phyloP scores from a whole-genome alignment of 2,113 vertebrate species.

The Noturus placidus region DNA sequence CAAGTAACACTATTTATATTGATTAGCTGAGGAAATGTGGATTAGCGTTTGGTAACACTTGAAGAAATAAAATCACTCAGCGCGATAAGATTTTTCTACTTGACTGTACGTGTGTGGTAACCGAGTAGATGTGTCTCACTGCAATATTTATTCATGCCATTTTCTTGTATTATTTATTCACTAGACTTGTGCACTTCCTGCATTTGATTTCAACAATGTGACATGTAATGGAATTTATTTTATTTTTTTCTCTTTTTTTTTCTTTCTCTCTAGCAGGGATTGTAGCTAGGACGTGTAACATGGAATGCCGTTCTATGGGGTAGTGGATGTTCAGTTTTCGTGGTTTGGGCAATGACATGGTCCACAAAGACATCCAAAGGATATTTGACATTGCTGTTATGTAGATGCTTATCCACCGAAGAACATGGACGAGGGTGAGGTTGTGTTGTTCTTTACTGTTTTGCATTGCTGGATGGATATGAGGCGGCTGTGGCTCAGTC shows the following conservation, averaged over 20 bases:
- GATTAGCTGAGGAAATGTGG: neutral
- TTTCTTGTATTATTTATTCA: neutral
- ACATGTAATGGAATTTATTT: neutral
- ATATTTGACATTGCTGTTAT: neutral
- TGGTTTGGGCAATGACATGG: neutral
- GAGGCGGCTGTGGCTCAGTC: too few relatives aligned
- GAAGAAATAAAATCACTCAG: neutral
- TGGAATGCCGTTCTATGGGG: neutral
- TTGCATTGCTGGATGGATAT: neutral
- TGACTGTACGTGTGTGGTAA: neutral
- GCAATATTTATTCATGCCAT: slow-evolving; percentile 3
- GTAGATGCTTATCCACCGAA: neutral
- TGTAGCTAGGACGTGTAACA: neutral
- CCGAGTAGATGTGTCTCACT: neutral
- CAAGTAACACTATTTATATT: neutral
- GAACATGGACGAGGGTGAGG: neutral
- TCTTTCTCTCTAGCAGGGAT: neutral
- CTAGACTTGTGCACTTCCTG: neutral
- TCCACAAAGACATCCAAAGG: neutral
- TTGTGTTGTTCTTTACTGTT: neutral
- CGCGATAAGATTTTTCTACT: slow-evolving; percentile 1
- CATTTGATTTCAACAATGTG: neutral
- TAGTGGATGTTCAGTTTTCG: neutral
- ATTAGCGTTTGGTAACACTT: slow-evolving; percentile 4
- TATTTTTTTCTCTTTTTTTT: neutral